Conservation (phyloP, 1,140 invertebrate genomes). For the Bacillus rossius region DNA sequence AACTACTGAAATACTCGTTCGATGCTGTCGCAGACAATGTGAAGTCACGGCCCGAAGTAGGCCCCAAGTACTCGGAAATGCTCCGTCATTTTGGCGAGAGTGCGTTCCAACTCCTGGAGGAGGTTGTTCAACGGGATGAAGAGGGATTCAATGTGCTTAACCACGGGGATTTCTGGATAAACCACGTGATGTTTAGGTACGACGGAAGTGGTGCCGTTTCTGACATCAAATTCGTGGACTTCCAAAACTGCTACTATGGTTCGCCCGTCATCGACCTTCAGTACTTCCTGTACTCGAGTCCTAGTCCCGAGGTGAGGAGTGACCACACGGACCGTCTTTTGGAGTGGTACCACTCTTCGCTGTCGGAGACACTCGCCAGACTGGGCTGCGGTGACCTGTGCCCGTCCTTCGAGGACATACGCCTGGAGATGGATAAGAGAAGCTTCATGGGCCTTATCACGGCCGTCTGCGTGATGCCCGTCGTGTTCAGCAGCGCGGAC, state of each 20-base stretch:
- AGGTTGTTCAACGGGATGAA: neutral
- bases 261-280: slow-evolving; percentile 47
- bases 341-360: no score
- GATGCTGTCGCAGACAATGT: neutral
- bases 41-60: neutral
- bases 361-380: no score
- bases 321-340: no score
- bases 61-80: neutral
- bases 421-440: no score
- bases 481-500: no score
- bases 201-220: slow-evolving; percentile 1
- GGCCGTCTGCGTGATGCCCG: no score
- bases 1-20: neutral
- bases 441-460: no score
- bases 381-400: no score
- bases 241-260: slow-evolving; percentile 45
- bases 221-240: slow-evolving; percentile 40
- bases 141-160: slow-evolving; percentile 2
- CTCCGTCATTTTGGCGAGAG: neutral
- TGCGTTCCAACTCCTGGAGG: neutral
- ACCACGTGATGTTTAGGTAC: slow-evolving; percentile 23
- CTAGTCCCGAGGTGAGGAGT: no score
- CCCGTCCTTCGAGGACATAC: no score
- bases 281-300: slow-evolving; percentile 46
- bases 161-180: slow-evolving; percentile 24